Evolutionary conservation across 2,797 vertebrate genomes (phyloP).

Genomic region (Psittacula derbiana): DNA sequence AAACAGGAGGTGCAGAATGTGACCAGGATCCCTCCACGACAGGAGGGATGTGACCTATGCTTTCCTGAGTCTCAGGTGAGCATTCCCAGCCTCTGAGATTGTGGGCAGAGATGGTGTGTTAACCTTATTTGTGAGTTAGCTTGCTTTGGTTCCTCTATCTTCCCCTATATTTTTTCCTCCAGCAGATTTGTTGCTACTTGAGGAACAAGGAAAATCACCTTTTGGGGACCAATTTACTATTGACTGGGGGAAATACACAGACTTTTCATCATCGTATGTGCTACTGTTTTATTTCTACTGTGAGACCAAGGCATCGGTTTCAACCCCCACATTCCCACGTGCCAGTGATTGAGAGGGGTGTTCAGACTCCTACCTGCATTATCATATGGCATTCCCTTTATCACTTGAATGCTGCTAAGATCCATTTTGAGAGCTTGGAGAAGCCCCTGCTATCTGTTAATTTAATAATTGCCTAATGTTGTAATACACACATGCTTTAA

Average conservation of each 20-base stretch:
- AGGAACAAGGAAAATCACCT: background rate
- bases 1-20: background rate
- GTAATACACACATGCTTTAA: slow-evolving; percentile 9
- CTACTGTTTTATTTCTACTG: background rate
- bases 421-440: background rate
- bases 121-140: rapidly evolving
- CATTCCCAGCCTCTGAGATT: background rate
- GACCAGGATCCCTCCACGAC: background rate
- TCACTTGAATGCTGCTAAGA: background rate
- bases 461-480: slow-evolving; percentile 34
- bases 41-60: background rate
- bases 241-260: background rate
- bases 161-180: background rate
- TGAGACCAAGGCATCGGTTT: background rate
- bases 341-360: background rate
- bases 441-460: slow-evolving; percentile 36
- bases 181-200: background rate
- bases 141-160: background rate
- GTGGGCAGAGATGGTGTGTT: rapidly evolving
- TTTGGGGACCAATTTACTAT: background rate
- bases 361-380: background rate
- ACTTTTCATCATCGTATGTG: rapidly evolving
- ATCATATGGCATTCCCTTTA: background rate
- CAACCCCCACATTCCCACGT: background rate
- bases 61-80: background rate